Evolutionary conservation across 2,888 invertebrate species (phyloP).

Genomic region (Cephus sareptanus): DNA sequence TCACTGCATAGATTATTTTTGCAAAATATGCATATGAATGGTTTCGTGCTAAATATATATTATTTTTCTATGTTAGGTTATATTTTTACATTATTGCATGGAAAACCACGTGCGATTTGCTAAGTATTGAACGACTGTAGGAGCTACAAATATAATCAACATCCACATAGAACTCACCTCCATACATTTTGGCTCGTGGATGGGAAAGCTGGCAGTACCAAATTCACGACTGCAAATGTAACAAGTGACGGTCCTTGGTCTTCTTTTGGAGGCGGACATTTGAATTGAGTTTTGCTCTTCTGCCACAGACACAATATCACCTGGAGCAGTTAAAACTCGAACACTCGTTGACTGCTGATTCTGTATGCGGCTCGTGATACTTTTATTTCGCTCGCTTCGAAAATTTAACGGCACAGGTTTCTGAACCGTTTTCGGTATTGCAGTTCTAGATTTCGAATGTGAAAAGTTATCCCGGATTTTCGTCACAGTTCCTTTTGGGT

Average conservation of each 20-base stretch:
- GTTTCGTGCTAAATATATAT: no score
- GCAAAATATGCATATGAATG: no score
- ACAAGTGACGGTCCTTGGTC: slow-evolving; percentile 67
- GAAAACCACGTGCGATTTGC: no score
- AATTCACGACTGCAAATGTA: slow-evolving; percentile 76
- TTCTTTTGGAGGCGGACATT: slow-evolving; percentile 31
- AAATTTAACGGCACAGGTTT: slow-evolving; percentile 69
- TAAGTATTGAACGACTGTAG: no score
- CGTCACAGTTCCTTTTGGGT: slow-evolving; percentile 59
- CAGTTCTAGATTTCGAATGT: slow-evolving; percentile 15
- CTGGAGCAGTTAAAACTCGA: neutral
- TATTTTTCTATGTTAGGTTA: no score
- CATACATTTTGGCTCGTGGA: slow-evolving; percentile 77
- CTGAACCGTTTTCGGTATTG: slow-evolving; percentile 66
- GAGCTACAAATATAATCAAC: no score
- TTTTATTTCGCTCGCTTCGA: slow-evolving; percentile 49
- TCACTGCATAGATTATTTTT: no score
- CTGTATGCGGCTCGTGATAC: no score
- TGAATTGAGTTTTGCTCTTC: no score
- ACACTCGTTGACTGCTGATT: neutral
- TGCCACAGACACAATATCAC: no score
- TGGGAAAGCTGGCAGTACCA: slow-evolving; percentile 73
- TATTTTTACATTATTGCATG: no score
- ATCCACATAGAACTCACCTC: slow-evolving; percentile 63
- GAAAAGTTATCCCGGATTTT: slow-evolving; percentile 25